Conservation (phyloP, 2,797 vertebrate genomes). For the Masticophis lateralis region DNA sequence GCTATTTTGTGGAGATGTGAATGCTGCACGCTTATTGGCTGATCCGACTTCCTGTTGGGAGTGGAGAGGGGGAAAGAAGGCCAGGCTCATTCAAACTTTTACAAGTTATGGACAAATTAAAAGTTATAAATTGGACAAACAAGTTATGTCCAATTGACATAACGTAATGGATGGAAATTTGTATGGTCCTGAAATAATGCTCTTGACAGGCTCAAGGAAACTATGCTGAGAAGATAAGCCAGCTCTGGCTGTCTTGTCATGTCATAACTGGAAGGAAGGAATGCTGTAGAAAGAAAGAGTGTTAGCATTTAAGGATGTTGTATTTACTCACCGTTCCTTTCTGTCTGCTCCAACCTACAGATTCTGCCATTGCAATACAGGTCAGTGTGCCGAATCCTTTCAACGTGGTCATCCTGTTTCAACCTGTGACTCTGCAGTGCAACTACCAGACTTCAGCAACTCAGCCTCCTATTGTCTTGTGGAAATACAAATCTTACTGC, state of each 20-base stretch:
- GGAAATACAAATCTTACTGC: constrained; percentile 90
- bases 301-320: background rate
- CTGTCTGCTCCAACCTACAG: constrained; percentile 54
- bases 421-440: constrained; percentile 82
- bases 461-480: constrained; percentile 73
- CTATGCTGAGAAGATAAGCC: background rate
- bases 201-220: background rate
- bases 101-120: too few relatives aligned
- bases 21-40: background rate
- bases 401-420: constrained; percentile 85
- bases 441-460: constrained; percentile 68
- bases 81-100: background rate
- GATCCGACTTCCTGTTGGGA: background rate
- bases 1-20: background rate
- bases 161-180: background rate
- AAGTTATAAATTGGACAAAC: too few relatives aligned
- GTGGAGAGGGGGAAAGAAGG: background rate
- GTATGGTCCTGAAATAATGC: background rate
- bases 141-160: background rate
- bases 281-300: background rate
- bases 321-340: background rate
- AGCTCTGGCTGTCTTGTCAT: background rate
- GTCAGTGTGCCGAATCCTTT: constrained; percentile 77
- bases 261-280: background rate
- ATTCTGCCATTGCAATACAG: constrained; percentile 67